A percentile compares a stretch with the other conserved stretches of the same genome.
phyloP scores from a whole-genome alignment of 2,888 invertebrate species.

The Hirtodrosophila confusa region DNA sequence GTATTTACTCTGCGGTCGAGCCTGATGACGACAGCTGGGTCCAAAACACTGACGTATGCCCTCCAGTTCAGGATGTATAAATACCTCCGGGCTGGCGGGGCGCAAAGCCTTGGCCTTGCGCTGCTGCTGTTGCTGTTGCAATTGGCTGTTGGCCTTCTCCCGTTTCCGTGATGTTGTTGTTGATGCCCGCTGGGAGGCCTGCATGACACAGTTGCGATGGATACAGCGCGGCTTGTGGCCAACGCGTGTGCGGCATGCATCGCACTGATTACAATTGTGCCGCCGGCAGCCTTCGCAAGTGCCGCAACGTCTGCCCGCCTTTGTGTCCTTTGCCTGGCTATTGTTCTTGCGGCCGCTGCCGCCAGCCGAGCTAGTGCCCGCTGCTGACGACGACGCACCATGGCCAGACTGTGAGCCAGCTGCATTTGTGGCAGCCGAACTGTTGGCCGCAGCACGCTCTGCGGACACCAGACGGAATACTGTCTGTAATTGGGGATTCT shows the following conservation, averaged over 20 bases:
- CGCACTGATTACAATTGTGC: slow-evolving; percentile 83
- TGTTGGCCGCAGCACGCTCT: slow-evolving; percentile 59
- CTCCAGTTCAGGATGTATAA: slow-evolving; percentile 85
- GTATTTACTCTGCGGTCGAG: slow-evolving; percentile 94
- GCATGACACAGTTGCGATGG: slow-evolving; percentile 84
- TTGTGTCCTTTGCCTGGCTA: slow-evolving; percentile 46
- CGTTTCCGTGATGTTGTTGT: slow-evolving; percentile 63
- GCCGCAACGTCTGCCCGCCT: slow-evolving; percentile 86
- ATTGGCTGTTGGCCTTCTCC: slow-evolving; percentile 58
- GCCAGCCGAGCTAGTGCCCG: slow-evolving; percentile 2
- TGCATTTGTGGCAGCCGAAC: slow-evolving; percentile 17
- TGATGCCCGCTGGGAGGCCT: slow-evolving; percentile 36
- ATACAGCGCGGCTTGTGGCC: slow-evolving; percentile 85
- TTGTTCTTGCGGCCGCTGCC: slow-evolving; percentile 31
- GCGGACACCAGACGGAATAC: slow-evolving; percentile 83
- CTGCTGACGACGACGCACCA: neutral
- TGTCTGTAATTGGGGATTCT: slow-evolving; percentile 91
- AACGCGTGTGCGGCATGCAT: slow-evolving; percentile 81
- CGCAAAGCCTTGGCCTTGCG: slow-evolving; percentile 77
- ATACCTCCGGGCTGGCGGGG: slow-evolving; percentile 81
- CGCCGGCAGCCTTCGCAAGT: slow-evolving; percentile 89
- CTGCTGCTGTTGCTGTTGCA: slow-evolving; percentile 68
- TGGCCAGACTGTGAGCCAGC: slow-evolving; percentile 13
- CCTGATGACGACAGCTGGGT: slow-evolving; percentile 92
- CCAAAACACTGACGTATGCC: slow-evolving; percentile 95